A percentile compares a stretch with the other conserved stretches of the same genome.
Conservation (phyloP, 2,113 vertebrate species). For the Phycodurus eques region DNA sequence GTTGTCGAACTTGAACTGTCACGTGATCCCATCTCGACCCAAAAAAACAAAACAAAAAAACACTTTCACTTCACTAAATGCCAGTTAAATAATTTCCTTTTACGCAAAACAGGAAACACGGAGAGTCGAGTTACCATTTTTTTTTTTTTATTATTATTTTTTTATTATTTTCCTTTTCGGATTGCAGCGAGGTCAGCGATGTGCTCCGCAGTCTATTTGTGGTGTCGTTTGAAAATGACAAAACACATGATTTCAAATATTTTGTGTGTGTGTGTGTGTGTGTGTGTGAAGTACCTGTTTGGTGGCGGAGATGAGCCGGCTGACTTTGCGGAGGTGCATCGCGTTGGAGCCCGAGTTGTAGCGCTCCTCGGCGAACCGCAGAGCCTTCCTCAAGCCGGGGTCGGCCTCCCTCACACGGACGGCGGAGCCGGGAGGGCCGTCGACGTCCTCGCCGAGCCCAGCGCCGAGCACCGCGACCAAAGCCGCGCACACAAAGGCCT, state of each 20-base stretch:
- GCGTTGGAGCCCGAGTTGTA: conserved; percentile 81
- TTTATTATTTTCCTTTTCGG: not conserved
- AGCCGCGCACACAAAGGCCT: not conserved
- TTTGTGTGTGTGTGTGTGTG: too few species aligned
- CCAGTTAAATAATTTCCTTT: not conserved
- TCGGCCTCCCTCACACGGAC: conserved; percentile 60
- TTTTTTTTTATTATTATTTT: not conserved
- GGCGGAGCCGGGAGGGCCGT: conserved; percentile 56
- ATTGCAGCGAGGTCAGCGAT: not conserved
- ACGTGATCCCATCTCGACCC: not conserved
- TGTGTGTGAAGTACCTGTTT: conserved; percentile 62
- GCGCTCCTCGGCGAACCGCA: conserved; percentile 74
- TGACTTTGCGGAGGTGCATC: conserved; percentile 75
- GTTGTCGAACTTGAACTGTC: not conserved
- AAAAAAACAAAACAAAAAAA: not conserved
- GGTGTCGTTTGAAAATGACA: conserved; percentile 23
- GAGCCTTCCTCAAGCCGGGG: conserved; percentile 66
- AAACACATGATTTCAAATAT: too few species aligned
- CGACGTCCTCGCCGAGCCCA: conserved; percentile 52
- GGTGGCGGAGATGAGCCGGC: conserved; percentile 67
- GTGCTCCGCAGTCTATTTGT: not conserved
- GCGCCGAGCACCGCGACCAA: conserved; percentile 39
- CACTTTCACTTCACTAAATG: not conserved
- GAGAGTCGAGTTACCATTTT: not conserved
- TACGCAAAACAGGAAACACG: not conserved